phyloP scores from a whole-genome alignment of 1,140 invertebrate species.

The Protaetia brevitarsis region DNA sequence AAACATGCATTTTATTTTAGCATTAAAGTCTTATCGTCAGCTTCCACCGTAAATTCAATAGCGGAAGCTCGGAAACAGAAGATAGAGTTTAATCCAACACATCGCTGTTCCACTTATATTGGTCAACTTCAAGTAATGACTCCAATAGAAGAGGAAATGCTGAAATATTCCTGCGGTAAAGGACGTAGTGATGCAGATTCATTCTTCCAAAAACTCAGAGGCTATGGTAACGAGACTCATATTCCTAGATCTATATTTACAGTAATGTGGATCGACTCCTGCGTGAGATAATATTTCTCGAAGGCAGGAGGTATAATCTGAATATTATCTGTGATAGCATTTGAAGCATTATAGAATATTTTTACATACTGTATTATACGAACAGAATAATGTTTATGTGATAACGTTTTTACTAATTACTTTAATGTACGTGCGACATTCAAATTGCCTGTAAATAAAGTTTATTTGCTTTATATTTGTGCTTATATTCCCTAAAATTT shows the following conservation, averaged over 20 bases:
- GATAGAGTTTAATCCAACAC: too few relatives aligned
- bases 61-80: too few relatives aligned
- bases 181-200: not conserved
- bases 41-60: too few relatives aligned
- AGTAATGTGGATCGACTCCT: not conserved
- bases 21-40: too few relatives aligned
- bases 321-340: not conserved
- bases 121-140: too few relatives aligned
- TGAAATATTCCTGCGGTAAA: not conserved
- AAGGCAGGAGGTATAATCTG: not conserved
- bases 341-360: not conserved
- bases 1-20: too few relatives aligned
- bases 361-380: not conserved
- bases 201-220: not conserved
- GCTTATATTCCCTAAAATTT: too few relatives aligned
- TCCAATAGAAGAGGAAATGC: constrained; percentile 2
- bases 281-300: not conserved
- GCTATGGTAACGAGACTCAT: not conserved
- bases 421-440: too few relatives aligned
- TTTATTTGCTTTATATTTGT: too few relatives aligned
- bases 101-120: too few relatives aligned
- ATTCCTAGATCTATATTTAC: constrained; percentile 1
- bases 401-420: too few relatives aligned
- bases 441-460: too few relatives aligned
- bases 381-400: not conserved